phyloP scores from a whole-genome alignment of 2,888 invertebrate species.

The Diarsia dahlii region DNA sequence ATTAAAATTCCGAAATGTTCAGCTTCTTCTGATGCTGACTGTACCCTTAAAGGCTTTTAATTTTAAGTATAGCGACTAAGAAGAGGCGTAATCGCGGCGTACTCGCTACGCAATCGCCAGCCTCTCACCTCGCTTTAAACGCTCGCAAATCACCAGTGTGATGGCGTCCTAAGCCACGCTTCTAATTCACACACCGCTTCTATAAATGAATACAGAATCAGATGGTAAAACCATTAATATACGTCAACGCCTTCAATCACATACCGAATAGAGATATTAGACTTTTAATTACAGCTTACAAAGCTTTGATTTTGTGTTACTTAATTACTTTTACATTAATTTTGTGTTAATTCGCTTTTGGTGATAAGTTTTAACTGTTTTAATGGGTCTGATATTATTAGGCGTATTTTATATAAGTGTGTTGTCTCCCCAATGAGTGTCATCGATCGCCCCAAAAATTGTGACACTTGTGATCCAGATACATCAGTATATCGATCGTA shows the following conservation, averaged over 20 bases:
- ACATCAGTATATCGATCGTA: too few species aligned
- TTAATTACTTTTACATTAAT: conserved; percentile 38
- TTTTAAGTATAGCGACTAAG: too few species aligned
- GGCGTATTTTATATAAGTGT: neutral
- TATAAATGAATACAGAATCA: conserved; percentile 36
- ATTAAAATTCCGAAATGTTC: too few species aligned
- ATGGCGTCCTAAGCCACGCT: conserved; percentile 32
- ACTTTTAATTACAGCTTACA: conserved; percentile 40
- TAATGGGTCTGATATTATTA: neutral
- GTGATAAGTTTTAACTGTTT: conserved; percentile 12
- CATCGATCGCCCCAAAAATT: neutral
- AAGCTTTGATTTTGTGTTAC: conserved; percentile 37
- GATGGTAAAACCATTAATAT: conserved; percentile 51
- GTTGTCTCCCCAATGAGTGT: neutral
- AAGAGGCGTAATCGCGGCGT: neutral
- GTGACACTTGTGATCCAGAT: too few species aligned
- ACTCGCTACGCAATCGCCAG: neutral
- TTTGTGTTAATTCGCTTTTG: conserved; percentile 12
- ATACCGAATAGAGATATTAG: conserved; percentile 26
- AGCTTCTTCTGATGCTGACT: too few species aligned
- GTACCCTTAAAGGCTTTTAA: too few species aligned
- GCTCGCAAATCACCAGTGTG: neutral
- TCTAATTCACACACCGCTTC: conserved; percentile 56
- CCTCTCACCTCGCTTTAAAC: neutral
- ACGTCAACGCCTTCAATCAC: conserved; percentile 47